phyloP scores from a whole-genome alignment of 2,797 vertebrate species.

The Peromyscus attwateri region DNA sequence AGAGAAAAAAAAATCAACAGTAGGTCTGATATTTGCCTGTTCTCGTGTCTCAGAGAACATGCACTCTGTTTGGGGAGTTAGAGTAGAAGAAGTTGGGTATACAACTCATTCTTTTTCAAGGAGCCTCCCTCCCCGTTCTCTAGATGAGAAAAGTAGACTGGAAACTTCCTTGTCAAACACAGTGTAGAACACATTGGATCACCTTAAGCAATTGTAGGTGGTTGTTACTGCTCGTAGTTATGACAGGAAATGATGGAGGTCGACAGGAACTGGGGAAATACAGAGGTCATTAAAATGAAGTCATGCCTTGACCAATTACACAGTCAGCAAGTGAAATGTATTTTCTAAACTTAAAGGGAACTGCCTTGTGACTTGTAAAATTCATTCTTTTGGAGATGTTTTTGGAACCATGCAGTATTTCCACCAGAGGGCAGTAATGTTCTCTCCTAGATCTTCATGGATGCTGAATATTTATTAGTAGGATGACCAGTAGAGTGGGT shows the following conservation, averaged over 20 bases:
- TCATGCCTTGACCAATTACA: background rate
- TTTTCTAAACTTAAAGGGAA: background rate
- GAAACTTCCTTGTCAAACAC: background rate
- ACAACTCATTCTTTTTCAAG: background rate
- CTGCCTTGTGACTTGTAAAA: background rate
- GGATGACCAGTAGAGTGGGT: background rate
- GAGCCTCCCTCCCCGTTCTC: background rate
- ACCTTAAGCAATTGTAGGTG: background rate
- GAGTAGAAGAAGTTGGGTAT: background rate
- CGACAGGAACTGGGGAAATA: background rate
- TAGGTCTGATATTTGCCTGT: slow-evolving; percentile 28
- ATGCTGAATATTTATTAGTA: background rate
- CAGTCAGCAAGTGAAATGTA: background rate
- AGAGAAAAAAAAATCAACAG: background rate
- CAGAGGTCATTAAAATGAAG: background rate
- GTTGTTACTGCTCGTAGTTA: background rate
- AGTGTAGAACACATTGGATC: background rate
- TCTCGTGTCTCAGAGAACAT: background rate
- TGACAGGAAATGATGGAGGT: background rate
- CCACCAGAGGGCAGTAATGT: slow-evolving; percentile 76
- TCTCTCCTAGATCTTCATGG: background rate
- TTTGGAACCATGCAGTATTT: background rate
- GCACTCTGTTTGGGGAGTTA: background rate
- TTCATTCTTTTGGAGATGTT: background rate
- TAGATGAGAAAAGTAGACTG: background rate